These are phyloP conservation scores for Agriopis aurantiaria DNA, from an alignment of 2,888 invertebrate genomes.

Conservation along the genomic window DNA sequence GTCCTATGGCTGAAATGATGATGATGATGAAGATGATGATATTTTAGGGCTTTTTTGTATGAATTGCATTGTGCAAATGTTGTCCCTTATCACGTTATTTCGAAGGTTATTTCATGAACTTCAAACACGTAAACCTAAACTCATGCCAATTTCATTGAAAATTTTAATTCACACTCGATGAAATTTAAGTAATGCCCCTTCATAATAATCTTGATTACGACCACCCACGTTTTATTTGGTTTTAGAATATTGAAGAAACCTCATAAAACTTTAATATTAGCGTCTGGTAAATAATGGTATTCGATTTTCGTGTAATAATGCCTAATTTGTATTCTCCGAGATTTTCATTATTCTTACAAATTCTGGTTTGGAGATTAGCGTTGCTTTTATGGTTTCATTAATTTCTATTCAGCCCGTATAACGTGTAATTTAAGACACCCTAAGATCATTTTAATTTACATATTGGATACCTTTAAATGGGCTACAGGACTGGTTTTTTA, in stretches of 20 bases:
- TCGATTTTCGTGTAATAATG: conserved; percentile 7
- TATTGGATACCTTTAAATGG: too few species aligned
- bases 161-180: too few species aligned
- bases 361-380: background rate
- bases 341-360: background rate
- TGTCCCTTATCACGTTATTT: too few species aligned
- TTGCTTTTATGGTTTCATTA: background rate
- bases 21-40: too few species aligned
- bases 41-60: too few species aligned
- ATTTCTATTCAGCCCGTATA: background rate
- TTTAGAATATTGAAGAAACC: conserved; percentile 18
- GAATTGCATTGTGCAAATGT: too few species aligned
- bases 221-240: conserved; percentile 8
- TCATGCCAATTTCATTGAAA: too few species aligned
- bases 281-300: conserved; percentile 14
- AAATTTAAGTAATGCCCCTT: background rate
- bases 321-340: background rate
- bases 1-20: too few species aligned
- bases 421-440: background rate
- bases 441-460: too few species aligned
- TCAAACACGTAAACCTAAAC: too few species aligned
- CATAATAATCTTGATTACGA: background rate
- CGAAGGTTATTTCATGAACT: too few species aligned
- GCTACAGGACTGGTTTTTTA: too few species aligned
- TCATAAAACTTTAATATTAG: conserved; percentile 9